phyloP scores from a whole-genome alignment of 1,140 invertebrate species.

The Dreissena rostriformis region DNA sequence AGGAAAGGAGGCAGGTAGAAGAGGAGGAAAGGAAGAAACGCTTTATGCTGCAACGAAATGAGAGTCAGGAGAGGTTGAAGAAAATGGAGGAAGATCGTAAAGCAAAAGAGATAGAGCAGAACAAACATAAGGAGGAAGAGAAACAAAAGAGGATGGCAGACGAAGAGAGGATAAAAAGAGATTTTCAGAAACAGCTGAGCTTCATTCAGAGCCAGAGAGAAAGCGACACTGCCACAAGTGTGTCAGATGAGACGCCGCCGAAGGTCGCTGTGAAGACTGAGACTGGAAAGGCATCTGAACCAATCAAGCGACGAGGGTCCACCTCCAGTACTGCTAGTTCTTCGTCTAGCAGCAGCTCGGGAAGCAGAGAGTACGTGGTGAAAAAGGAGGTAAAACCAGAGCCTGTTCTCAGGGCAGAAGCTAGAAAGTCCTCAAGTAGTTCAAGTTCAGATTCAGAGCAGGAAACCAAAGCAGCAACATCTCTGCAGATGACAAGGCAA shows the following conservation, averaged over 20 bases:
- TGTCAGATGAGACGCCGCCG: not conserved
- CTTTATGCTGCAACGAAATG: constrained; percentile 12
- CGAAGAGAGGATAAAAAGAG: constrained; percentile 25
- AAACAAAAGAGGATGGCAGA: constrained; percentile 18
- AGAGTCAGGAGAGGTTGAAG: constrained; percentile 24
- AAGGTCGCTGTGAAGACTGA: not conserved
- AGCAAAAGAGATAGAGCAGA: not conserved
- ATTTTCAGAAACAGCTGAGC: constrained; percentile 31
- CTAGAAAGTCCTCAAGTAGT: not conserved
- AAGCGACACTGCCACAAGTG: constrained; percentile 22
- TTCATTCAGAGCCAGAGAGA: constrained; percentile 38
- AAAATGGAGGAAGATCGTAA: constrained; percentile 24
- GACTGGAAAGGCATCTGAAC: not conserved
- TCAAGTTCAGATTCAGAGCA: not conserved
- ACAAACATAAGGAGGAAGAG: constrained; percentile 28
- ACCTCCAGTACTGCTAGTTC: constrained; percentile 13
- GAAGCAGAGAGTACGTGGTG: constrained; percentile 22
- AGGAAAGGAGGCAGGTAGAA: constrained; percentile 28
- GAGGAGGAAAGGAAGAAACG: constrained; percentile 37
- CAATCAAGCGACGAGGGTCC: constrained; percentile 2
- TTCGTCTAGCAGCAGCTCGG: constrained; percentile 41
- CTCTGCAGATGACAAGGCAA: not conserved
- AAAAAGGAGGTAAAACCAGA: not conserved
- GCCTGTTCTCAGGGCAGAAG: not conserved
- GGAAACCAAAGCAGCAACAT: not conserved